phyloP scores from a whole-genome alignment of 2,797 vertebrate genomes.

The Podarcis siculus region DNA sequence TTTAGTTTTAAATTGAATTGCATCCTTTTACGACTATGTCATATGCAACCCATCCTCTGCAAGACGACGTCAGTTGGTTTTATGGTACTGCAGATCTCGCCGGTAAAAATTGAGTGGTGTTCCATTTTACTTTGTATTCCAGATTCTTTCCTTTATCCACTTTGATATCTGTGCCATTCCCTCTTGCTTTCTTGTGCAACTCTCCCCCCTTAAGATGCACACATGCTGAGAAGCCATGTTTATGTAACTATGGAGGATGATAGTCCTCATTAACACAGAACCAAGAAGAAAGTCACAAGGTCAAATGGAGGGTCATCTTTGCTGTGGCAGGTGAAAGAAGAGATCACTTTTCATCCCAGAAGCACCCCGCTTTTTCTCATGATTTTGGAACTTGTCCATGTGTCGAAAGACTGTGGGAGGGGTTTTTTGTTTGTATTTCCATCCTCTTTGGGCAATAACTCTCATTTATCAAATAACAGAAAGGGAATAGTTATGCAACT shows the following conservation, averaged over 20 bases:
- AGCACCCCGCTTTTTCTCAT: constrained; percentile 28
- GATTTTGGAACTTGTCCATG: constrained; percentile 34
- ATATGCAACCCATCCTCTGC: background rate
- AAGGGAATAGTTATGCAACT: constrained; percentile 38
- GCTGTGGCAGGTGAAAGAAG: background rate
- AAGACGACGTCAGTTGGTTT: background rate
- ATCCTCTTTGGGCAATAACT: constrained; percentile 45
- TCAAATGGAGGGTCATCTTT: constrained; percentile 11
- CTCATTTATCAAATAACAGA: constrained; percentile 31
- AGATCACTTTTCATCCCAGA: constrained; percentile 47
- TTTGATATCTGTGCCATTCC: background rate
- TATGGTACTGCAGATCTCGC: background rate
- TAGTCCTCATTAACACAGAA: background rate
- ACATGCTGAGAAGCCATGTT: background rate
- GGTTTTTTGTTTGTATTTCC: fast-evolving
- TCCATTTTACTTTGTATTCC: background rate
- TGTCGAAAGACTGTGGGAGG: background rate
- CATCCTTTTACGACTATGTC: background rate
- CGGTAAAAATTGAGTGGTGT: background rate
- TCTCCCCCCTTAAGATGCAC: background rate
- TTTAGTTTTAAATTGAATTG: background rate
- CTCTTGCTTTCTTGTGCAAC: background rate
- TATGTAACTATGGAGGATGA: background rate
- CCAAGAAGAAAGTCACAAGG: background rate
- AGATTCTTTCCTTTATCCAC: background rate